A percentile compares a stretch with the other conserved stretches of the same genome.
Conservation (phyloP, 1,140 invertebrate species). For the Thrips palmi region DNA sequence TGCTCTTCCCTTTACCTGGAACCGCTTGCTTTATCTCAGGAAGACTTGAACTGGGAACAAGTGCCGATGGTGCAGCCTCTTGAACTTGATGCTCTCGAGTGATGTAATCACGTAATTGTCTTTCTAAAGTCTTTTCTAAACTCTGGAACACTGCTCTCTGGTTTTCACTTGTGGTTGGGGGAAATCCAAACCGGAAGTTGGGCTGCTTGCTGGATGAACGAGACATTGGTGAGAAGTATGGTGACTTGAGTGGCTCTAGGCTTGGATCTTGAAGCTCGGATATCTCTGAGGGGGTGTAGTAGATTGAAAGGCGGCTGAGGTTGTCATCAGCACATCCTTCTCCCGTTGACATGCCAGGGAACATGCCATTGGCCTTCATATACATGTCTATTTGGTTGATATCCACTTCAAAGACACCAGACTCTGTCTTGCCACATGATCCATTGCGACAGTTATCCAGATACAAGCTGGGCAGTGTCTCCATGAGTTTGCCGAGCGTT, state of each 20-base stretch:
- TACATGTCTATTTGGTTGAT: constrained; percentile 31
- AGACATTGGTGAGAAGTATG: constrained; percentile 11
- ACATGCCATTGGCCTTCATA: constrained; percentile 39
- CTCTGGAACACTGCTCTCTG: too few relatives aligned
- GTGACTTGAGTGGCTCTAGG: constrained; percentile 9
- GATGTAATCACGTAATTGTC: too few relatives aligned
- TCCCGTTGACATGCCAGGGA: constrained; percentile 25
- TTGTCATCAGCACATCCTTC: constrained; percentile 29
- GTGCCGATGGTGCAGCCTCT: too few relatives aligned
- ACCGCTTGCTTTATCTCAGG: too few relatives aligned
- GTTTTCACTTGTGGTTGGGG: too few relatives aligned
- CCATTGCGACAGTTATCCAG: constrained; percentile 83
- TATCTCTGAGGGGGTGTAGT: constrained; percentile 59
- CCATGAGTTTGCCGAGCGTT: constrained; percentile 81
- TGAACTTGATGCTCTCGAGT: too few relatives aligned
- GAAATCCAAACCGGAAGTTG: too few relatives aligned
- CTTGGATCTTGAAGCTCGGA: constrained; percentile 16
- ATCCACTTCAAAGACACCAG: constrained; percentile 40
- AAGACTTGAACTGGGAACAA: too few relatives aligned
- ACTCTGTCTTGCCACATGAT: constrained; percentile 62
- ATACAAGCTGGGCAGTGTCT: constrained; percentile 82
- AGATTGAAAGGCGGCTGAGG: constrained; percentile 47
- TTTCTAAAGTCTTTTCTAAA: too few relatives aligned
- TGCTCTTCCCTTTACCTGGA: too few relatives aligned
- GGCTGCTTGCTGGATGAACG: too few relatives aligned